Percentiles rank a stretch among this genome's conserved stretches.
Evolutionary conservation across 2,888 invertebrate genomes (phyloP).

Genomic region (Drepana falcataria): DNA sequence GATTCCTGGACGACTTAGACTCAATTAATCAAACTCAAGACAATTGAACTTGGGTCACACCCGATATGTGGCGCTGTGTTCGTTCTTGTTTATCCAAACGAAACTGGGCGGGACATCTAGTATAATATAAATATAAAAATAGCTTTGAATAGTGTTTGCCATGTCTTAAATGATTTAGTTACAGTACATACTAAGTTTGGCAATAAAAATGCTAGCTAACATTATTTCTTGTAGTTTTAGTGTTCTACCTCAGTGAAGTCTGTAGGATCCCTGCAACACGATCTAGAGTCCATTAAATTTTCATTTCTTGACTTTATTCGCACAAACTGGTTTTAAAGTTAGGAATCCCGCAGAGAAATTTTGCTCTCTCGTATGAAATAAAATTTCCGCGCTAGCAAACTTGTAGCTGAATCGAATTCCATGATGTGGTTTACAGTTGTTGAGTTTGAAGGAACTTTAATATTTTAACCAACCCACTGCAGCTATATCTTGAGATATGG

Average conservation of each 20-base stretch:
- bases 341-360: constrained; percentile 14
- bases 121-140: no score
- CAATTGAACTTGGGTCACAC: no score
- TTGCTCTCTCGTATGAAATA: constrained; percentile 24
- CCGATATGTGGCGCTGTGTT: no score
- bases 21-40: no score
- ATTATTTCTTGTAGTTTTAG: neutral
- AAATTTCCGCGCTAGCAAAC: constrained; percentile 26
- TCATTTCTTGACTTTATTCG: constrained; percentile 26
- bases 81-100: no score
- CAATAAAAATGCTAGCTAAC: no score
- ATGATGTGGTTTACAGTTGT: constrained; percentile 30
- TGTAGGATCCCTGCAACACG: constrained; percentile 8
- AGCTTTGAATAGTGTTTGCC: no score
- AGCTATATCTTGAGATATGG: neutral
- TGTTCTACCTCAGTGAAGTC: neutral
- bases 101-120: no score
- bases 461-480: constrained; percentile 6
- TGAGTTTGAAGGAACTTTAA: constrained; percentile 16
- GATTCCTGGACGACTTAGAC: no score
- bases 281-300: constrained; percentile 17
- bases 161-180: no score
- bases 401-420: constrained; percentile 34
- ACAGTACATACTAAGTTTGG: no score
- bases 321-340: constrained; percentile 10